Conservation (phyloP, 2,888 invertebrate species). For the Nomada fucata region DNA sequence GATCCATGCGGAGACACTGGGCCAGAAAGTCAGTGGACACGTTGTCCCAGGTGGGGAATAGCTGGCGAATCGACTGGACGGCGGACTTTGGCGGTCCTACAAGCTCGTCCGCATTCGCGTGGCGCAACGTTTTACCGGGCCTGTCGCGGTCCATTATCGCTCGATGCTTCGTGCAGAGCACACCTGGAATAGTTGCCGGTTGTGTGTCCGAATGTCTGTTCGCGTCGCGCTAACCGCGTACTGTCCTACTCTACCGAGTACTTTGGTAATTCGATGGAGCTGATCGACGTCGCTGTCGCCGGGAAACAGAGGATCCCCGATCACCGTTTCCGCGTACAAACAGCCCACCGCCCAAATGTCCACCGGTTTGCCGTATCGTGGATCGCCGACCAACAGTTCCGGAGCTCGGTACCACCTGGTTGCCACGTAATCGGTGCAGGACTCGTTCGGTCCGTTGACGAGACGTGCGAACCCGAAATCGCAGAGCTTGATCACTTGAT, state of each 20-base stretch:
- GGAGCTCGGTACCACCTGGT: constrained; percentile 96
- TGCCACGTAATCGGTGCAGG: constrained; percentile 95
- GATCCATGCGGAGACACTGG: constrained; percentile 88
- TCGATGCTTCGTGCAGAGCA: constrained; percentile 71
- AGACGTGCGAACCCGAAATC: constrained; percentile 95
- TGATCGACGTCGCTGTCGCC: constrained; percentile 96
- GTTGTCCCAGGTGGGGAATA: constrained; percentile 83
- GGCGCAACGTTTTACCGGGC: constrained; percentile 80
- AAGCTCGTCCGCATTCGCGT: constrained; percentile 70
- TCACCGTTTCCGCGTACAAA: constrained; percentile 93
- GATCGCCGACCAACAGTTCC: constrained; percentile 93
- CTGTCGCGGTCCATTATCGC: constrained; percentile 69
- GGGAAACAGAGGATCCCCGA: constrained; percentile 94
- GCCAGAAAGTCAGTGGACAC: constrained; percentile 85
- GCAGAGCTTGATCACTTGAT: constrained; percentile 94
- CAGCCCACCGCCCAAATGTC: constrained; percentile 96
- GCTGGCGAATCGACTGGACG: constrained; percentile 81
- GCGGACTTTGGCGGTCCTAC: constrained; percentile 65
- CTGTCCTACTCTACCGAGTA: constrained; percentile 87
- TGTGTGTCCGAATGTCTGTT: no score
- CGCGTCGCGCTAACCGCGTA: neutral
- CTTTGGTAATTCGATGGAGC: constrained; percentile 91
- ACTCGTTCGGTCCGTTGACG: constrained; percentile 89
- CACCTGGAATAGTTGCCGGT: no score
- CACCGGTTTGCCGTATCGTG: constrained; percentile 89